Conservation (phyloP, 2,888 invertebrate species). For the Chaetogeoica ovagalla region DNA sequence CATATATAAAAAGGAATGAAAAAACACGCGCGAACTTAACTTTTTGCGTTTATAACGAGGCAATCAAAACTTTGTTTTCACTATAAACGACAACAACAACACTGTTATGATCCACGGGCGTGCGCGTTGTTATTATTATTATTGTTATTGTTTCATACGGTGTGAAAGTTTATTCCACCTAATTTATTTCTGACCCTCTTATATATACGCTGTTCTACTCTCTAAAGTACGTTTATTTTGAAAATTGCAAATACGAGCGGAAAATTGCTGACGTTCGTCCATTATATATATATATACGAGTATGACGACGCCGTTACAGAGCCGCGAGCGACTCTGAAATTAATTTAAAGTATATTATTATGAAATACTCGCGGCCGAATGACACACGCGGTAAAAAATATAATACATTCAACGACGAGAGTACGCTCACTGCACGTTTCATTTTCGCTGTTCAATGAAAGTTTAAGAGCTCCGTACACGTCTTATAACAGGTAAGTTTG, state of each 20-base stretch:
- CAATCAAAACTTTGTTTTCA: conserved; percentile 43
- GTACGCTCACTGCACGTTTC: no score
- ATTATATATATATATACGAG: no score
- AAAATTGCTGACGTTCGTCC: conserved; percentile 26
- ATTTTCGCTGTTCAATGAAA: conserved; percentile 18
- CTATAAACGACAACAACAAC: conserved; percentile 42
- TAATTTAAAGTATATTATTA: conserved; percentile 48
- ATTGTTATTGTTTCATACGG: no score
- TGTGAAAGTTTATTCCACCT: conserved; percentile 46
- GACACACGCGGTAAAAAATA: conserved; percentile 26
- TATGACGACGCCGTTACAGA: no score
- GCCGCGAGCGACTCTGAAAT: conserved; percentile 32
- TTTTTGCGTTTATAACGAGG: conserved; percentile 42
- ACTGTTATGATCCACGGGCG: conserved; percentile 43
- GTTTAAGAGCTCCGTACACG: not conserved
- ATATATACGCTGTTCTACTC: conserved; percentile 16
- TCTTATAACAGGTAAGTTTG: no score
- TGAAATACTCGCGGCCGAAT: conserved; percentile 42
- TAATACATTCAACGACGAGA: conserved; percentile 10
- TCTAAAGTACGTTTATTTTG: conserved; percentile 50
- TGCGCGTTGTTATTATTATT: no score
- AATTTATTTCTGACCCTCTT: conserved; percentile 50
- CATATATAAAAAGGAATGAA: not conserved
- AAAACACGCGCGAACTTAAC: conserved; percentile 28
- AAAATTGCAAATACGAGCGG: conserved; percentile 42